Base-by-base conservation (phyloP, 2,888 invertebrate genomes). In the Hemithea aestivaria region DNA sequence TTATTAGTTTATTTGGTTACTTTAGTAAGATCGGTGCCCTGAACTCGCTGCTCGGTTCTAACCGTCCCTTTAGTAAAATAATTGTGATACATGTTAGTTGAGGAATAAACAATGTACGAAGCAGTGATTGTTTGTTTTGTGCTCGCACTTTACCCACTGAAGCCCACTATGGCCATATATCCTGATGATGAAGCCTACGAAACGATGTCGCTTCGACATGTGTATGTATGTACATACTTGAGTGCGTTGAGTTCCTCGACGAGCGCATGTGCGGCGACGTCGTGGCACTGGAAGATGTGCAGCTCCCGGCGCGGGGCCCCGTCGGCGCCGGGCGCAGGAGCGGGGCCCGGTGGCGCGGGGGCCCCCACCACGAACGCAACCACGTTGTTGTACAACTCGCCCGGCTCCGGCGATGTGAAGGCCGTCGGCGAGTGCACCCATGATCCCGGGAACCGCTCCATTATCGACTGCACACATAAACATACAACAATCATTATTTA, bases 371-470 rank as follows among this genome's bases (percentile, higher is more conserved):
- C 96, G 87, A 99, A 99, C 20, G 99, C 95, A 65, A 99, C 89
- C 70, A 99, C 96, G 83, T 99, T 99, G 88, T 99, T 99, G 90
- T 99, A 99, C 71, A 98, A 92, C 83, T 99, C 99, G 81, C 96
- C 95, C 3, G 96, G 96, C 80, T 98, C 98, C 34, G 95, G 93
- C 46, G 96, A 97, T 32, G 96, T 96, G 80, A 97, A 97, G n/a
- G 99, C 98, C 6, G 98, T 98, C 1, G 99, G 99, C 51, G 98
- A 96, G 73, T 96, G 94, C 53, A 99, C 96, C 66, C 96, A 90
- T 30, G 94, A 90, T 22, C 96, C 94, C 0, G 98, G 97, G 83
- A 99, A 99, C 52, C 96, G 90, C 87, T 99, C 99, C 90, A 99
- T 97, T 50, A 98, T 94, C 51, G 96, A 96, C 97, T 98, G 79